Percentiles rank a stretch among this genome's conserved stretches.
Conservation (phyloP, 2,797 vertebrate species). For the Clamator glandarius region DNA sequence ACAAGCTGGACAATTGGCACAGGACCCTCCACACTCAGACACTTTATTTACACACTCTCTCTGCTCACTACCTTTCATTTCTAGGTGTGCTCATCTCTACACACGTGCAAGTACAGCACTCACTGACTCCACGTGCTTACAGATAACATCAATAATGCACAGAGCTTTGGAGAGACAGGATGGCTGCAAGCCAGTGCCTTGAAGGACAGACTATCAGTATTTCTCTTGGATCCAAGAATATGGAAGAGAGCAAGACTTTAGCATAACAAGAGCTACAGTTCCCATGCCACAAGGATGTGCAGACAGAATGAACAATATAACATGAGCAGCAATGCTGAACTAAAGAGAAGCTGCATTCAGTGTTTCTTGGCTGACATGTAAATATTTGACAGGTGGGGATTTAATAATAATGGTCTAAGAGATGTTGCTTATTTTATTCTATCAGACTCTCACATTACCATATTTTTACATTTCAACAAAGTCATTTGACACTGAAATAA, state of each 20-base stretch:
- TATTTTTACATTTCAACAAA: slow-evolving; percentile 2
- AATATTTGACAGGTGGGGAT: neutral
- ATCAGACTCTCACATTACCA: neutral
- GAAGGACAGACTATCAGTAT: neutral
- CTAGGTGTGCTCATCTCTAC: neutral
- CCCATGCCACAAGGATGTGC: neutral
- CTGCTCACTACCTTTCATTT: neutral
- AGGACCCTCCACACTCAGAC: neutral
- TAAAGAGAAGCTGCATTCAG: neutral
- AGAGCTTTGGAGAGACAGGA: neutral
- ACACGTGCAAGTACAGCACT: fast-evolving
- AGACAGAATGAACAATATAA: neutral
- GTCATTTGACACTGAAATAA: neutral
- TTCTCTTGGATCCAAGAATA: neutral
- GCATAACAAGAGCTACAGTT: neutral
- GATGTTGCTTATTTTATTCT: neutral
- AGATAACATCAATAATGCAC: neutral
- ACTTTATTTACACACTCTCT: too few relatives aligned
- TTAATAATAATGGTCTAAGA: neutral
- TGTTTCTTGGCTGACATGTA: neutral
- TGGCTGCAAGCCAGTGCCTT: neutral
- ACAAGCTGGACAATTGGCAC: neutral
- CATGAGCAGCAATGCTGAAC: neutral
- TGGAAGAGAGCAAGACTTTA: neutral
- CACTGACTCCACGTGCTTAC: neutral